Evolutionary conservation across 1,140 invertebrate genomes (phyloP).

Genomic region (Campoletis sonorensis): DNA sequence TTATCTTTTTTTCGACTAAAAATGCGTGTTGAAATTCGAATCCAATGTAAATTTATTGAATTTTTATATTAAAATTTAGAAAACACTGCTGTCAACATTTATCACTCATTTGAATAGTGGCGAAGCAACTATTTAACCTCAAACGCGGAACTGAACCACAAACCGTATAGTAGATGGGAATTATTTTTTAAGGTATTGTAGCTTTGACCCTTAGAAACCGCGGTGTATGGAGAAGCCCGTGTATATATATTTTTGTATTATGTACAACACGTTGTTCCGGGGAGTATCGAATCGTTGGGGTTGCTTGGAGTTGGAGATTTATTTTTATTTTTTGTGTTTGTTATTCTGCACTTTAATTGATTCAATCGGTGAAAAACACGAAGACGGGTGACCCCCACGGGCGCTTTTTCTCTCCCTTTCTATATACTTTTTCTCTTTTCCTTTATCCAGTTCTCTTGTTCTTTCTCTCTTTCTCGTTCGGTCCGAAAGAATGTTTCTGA

Average conservation of each 20-base stretch:
- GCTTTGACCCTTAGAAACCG: background rate
- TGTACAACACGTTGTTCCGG: background rate
- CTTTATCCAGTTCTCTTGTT: slow-evolving; percentile 22
- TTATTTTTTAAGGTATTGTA: background rate
- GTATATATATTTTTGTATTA: background rate
- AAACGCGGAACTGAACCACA: too few species aligned
- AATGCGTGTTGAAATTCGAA: too few species aligned
- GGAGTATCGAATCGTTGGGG: slow-evolving; percentile 28
- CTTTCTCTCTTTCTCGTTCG: slow-evolving; percentile 36
- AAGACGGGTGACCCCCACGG: slow-evolving; percentile 55
- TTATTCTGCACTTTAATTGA: slow-evolving; percentile 71
- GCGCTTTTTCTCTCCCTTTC: slow-evolving; percentile 27
- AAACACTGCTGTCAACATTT: too few species aligned
- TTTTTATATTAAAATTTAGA: too few species aligned
- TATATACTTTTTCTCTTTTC: slow-evolving; percentile 14
- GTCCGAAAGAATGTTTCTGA: slow-evolving; percentile 25
- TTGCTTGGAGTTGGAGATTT: background rate
- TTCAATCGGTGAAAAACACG: slow-evolving; percentile 74
- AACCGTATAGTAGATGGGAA: too few species aligned
- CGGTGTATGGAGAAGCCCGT: background rate
- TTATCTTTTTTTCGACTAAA: too few species aligned
- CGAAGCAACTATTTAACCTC: too few species aligned
- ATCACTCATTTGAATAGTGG: too few species aligned
- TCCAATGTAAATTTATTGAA: too few species aligned
- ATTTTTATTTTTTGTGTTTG: slow-evolving; percentile 26